These are phyloP conservation scores for Callithrix jacchus DNA, from an alignment of 2,113 vertebrate genomes.

Conservation along the genomic window DNA sequence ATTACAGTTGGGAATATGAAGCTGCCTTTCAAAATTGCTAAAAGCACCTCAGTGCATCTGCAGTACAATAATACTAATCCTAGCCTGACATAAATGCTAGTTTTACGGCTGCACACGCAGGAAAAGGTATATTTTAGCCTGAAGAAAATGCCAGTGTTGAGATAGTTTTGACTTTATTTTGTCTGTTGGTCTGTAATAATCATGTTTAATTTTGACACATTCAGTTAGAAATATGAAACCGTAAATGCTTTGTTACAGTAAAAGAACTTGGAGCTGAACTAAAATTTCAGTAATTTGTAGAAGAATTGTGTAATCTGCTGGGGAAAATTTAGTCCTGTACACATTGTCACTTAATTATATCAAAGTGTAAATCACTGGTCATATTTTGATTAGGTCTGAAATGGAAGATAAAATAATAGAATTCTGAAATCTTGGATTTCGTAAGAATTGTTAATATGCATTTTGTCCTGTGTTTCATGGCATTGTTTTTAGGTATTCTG, in stretches of 20 bases:
- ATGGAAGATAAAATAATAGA: constrained; percentile 12
- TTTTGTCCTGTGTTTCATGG: background rate
- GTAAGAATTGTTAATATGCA: constrained; percentile 41
- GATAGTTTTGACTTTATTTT: constrained; percentile 71
- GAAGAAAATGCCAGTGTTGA: constrained; percentile 64
- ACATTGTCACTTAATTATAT: constrained; percentile 28
- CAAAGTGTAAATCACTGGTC: constrained; percentile 25
- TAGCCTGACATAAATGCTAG: constrained; percentile 68
- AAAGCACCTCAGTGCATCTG: constrained; percentile 69
- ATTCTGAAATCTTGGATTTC: constrained; percentile 34
- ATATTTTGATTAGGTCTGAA: constrained; percentile 37
- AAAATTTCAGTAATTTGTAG: constrained; percentile 48
- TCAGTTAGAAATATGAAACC: constrained; percentile 47
- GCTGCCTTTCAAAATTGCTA: constrained; percentile 67
- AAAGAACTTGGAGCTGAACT: constrained; percentile 37
- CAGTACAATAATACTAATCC: constrained; percentile 70
- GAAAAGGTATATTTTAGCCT: constrained; percentile 69
- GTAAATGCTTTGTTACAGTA: constrained; percentile 57
- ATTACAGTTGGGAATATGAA: constrained; percentile 69
- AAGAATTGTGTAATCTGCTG: constrained; percentile 44
- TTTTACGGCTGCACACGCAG: constrained; percentile 64
- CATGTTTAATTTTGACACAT: constrained; percentile 62
- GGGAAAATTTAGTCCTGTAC: constrained; percentile 12
- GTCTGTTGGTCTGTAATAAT: constrained; percentile 68
- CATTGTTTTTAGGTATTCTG: constrained; percentile 40